Conservation (phyloP, 2,797 vertebrate species). For the Myotis pilosus region DNA sequence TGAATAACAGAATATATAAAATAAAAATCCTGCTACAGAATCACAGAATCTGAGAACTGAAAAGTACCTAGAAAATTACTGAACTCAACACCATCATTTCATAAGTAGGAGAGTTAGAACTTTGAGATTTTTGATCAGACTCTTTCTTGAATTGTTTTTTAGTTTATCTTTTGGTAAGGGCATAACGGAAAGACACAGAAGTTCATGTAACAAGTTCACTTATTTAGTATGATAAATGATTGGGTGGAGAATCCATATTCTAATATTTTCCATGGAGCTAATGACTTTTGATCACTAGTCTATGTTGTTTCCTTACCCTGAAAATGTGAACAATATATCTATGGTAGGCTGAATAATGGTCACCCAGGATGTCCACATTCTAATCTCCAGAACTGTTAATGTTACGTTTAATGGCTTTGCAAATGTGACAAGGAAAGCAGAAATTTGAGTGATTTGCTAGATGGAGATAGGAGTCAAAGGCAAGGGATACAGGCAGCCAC, state of each 20-base stretch:
- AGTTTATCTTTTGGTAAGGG: background rate
- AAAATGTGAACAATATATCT: background rate
- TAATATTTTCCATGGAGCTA: background rate
- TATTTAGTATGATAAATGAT: background rate
- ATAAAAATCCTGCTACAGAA: background rate
- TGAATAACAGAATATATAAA: background rate
- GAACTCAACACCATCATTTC: background rate
- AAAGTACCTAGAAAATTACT: background rate
- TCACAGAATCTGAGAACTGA: background rate
- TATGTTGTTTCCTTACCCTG: background rate
- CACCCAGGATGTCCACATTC: background rate
- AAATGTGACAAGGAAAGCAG: background rate
- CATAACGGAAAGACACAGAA: background rate
- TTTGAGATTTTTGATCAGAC: background rate
- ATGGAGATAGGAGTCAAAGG: background rate
- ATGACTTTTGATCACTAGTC: background rate
- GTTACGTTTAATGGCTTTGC: background rate
- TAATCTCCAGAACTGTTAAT: background rate
- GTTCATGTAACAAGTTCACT: background rate
- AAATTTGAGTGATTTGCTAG: background rate
- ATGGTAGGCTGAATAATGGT: background rate
- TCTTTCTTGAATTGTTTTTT: background rate
- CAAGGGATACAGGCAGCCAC: background rate
- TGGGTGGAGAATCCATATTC: background rate
- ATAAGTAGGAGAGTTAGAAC: background rate